These are phyloP conservation scores for Illadopsis cleaveri DNA, from an alignment of 2,113 vertebrate genomes.

Conservation along the genomic window DNA sequence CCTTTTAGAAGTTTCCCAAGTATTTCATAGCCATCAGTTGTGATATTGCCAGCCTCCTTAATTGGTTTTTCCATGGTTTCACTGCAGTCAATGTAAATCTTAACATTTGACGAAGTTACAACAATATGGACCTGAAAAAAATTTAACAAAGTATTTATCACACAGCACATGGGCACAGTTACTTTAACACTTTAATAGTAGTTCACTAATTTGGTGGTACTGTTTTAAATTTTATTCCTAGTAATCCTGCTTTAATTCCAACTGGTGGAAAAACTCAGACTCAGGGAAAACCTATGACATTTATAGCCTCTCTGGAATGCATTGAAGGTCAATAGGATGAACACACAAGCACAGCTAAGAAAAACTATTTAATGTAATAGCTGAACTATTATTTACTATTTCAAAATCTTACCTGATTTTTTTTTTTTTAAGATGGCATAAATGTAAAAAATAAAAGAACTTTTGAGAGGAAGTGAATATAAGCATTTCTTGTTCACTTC, in stretches of 20 bases:
- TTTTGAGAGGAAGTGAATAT: not conserved
- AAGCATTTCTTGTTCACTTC: not conserved
- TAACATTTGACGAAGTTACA: conserved; percentile 87
- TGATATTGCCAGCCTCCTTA: conserved; percentile 88
- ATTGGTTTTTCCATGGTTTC: conserved; percentile 87
- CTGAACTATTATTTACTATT: not conserved
- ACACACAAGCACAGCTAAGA: not conserved
- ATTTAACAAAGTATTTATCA: not conserved
- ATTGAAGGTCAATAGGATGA: not conserved
- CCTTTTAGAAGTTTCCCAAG: conserved; percentile 92
- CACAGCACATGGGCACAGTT: not conserved
- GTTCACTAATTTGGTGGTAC: not conserved
- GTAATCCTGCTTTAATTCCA: not conserved
- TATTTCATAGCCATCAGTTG: conserved; percentile 92
- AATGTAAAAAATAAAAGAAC: not conserved
- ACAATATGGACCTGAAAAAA: conserved; percentile 88
- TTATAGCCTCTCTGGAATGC: not conserved
- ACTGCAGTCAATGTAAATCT: conserved; percentile 92
- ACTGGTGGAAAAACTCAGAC: not conserved
- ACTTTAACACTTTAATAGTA: not conserved
- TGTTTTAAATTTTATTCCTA: not conserved
- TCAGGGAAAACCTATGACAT: not conserved
- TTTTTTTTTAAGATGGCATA: not conserved
- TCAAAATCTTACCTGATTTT: not conserved
- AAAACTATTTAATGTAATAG: not conserved